Base-by-base conservation (phyloP, 2,113 vertebrate species). In the Grantiella picta region DNA sequence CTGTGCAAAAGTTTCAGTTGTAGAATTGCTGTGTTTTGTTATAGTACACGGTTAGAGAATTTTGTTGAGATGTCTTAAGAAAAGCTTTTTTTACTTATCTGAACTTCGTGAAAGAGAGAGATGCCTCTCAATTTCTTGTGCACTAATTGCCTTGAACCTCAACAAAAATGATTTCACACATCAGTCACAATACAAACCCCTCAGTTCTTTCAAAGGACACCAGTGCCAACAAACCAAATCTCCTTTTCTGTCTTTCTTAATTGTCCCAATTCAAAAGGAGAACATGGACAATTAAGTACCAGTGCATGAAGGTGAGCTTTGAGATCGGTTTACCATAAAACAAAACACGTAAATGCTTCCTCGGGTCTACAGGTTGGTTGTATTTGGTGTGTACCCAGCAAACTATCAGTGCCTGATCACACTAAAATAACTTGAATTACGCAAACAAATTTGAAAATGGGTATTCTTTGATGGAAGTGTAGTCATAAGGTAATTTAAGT, bases 381-480 rank as follows among this genome's bases (percentile, higher is more conserved):
- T 47, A 54, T 64, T 59, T 89, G 23, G 13, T 89, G 52, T 79
- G 59, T 44, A 31, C 21, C 24, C 73, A 89, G 27, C 24, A 72
- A 94, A 82, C 22, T 28, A 5, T 69, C 50, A 70, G 33, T 42
- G n/a, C 38, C 23, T 57, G 36, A 88, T 90, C 54, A 75, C n/a
- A 75, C 2, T 42, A 78, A 84, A 75, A 84, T 36, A 71, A 36
- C 18, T 54, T 28, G 45, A 64, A n/a, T 25, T 76, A 59, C 35
- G 60, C 25, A 80, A 92, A 90, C 29, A 80, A 65, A 70, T 85
- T 87, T 89, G 36, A 89, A 97, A 95, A 95, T 90, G 31, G 13
- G 5, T 53, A 78, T 92, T 76, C 24, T 83, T 73, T 65, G 20
- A 38, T 49, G n/a, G 20, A 76, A 64, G 28, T n/a, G 24, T 53